A percentile compares a stretch with the other conserved stretches of the same genome.
These are phyloP conservation scores for Xenopus tropicalis DNA, from an alignment of 2,113 vertebrate genomes.

Conservation along the genomic window UCB_Xtro_10.0 CM004447.2:48528001-48528500, in stretches of 20 bases:
- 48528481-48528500: no score
- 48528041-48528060: neutral
- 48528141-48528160: slow-evolving; percentile 50
- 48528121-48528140: slow-evolving; percentile 47
- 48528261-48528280: slow-evolving; percentile 53
- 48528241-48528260: slow-evolving; percentile 46
- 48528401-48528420: slow-evolving; percentile 92
- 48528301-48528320: slow-evolving; percentile 16
- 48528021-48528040: slow-evolving; percentile 8
- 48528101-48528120: slow-evolving; percentile 36
- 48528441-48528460: neutral
- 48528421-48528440: slow-evolving; percentile 82
- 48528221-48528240: slow-evolving; percentile 49
- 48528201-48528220: slow-evolving; percentile 44
- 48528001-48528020: slow-evolving; percentile 48
- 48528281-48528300: slow-evolving; percentile 25
- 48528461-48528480: neutral
- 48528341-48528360: slow-evolving; percentile 41
- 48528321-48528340: slow-evolving; percentile 35
- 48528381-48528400: slow-evolving; percentile 69
- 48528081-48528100: slow-evolving; percentile 23
- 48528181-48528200: neutral
- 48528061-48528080: slow-evolving; percentile 12
- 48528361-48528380: slow-evolving; percentile 80
- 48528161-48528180: slow-evolving; percentile 49